Percentiles rank a stretch among this genome's conserved stretches.
Evolutionary conservation across 2,113 vertebrate genomes (phyloP).

Genomic region (Alces alces): DNA sequence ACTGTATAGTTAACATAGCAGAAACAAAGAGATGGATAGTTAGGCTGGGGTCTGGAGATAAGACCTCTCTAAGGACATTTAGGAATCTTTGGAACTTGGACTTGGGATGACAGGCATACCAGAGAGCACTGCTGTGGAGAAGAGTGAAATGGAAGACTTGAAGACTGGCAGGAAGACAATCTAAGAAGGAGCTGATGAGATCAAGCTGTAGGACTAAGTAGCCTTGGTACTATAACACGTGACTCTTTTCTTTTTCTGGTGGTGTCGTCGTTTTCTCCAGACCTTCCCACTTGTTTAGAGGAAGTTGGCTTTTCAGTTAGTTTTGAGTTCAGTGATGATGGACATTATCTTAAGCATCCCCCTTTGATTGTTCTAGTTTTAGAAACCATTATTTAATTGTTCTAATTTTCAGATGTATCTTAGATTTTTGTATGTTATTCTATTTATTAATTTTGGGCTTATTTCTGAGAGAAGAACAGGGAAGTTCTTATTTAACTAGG

Average conservation of each 20-base stretch:
- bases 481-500: neutral
- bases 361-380: neutral
- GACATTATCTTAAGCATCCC: neutral
- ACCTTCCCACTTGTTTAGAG: neutral
- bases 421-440: neutral
- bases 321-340: neutral
- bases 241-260: neutral
- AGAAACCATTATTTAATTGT: neutral
- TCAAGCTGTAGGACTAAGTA: neutral
- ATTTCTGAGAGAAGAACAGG: neutral
- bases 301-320: neutral
- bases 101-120: neutral
- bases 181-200: neutral
- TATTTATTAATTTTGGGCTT: neutral
- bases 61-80: neutral
- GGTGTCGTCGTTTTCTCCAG: neutral
- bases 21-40: neutral
- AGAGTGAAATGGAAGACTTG: neutral
- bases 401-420: neutral
- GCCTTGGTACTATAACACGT: neutral
- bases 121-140: neutral
- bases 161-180: neutral
- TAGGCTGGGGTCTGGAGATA: neutral
- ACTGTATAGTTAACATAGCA: neutral
- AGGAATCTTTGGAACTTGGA: neutral